Percentiles rank a stretch among this genome's conserved stretches.
Conservation (phyloP, 2,797 vertebrate species). For the Todus mexicanus region DNA sequence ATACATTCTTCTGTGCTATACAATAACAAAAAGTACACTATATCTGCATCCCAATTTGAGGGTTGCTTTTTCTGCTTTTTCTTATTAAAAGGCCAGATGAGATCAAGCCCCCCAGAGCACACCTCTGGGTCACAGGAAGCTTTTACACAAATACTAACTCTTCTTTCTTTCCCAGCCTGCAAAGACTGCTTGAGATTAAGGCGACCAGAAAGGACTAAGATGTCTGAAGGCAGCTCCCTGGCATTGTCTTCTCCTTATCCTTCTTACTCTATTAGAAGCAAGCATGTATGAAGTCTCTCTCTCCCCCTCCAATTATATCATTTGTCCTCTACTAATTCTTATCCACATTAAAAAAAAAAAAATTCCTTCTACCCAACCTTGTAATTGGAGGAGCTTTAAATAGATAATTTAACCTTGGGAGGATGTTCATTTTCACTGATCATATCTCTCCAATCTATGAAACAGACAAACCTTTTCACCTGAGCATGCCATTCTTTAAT, state of each 20-base stretch:
- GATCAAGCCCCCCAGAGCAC: neutral
- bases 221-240: neutral
- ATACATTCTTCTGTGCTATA: neutral
- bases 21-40: neutral
- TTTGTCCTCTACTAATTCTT: conserved; percentile 60
- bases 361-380: conserved; percentile 4
- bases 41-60: neutral
- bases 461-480: conserved; percentile 71
- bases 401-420: conserved; percentile 73
- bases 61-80: neutral
- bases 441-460: conserved; percentile 57
- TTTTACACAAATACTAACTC: neutral
- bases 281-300: conserved; percentile 3
- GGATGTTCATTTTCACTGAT: conserved; percentile 66
- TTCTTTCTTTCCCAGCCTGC: neutral
- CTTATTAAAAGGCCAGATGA: neutral
- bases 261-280: neutral
- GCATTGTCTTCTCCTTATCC: neutral
- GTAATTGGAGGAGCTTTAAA: conserved; percentile 71
- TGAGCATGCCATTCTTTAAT: conserved; percentile 68
- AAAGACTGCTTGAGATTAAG: neutral
- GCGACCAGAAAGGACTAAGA: neutral
- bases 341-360: conserved; percentile 18
- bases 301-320: conserved; percentile 50
- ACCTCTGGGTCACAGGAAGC: neutral